A percentile compares a stretch with the other conserved stretches of the same genome.
These are phyloP conservation scores for Mus spretus DNA, from an alignment of 2,797 vertebrate genomes.

Conservation along the genomic window DNA sequence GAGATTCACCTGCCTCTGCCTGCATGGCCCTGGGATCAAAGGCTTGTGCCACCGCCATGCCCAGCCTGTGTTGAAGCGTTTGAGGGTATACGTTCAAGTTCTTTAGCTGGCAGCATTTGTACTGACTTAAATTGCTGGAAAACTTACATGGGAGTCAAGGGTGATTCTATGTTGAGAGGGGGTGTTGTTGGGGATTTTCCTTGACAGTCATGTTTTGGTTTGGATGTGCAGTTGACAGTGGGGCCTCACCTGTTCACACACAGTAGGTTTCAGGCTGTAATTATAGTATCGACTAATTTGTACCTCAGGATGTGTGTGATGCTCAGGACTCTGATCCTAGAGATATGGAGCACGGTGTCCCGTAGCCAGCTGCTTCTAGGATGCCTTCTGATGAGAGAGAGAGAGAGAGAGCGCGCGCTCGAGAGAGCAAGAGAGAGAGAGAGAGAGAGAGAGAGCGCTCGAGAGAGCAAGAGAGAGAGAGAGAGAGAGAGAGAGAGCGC, in stretches of 20 bases:
- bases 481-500: too few species aligned
- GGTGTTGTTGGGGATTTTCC: not conserved
- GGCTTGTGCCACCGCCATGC: not conserved
- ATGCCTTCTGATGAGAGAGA: not conserved
- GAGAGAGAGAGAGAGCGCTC: too few species aligned
- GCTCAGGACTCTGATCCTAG: not conserved
- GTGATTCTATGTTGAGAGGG: not conserved
- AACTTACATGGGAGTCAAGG: slow-evolving; percentile 9
- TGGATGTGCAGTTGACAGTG: not conserved
- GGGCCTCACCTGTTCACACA: not conserved
- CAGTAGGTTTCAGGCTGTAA: not conserved
- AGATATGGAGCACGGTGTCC: not conserved
- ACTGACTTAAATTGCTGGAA: slow-evolving; percentile 17
- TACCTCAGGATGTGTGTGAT: not conserved
- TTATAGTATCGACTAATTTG: slow-evolving; percentile 18
- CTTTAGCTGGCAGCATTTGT: not conserved
- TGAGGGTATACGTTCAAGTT: not conserved
- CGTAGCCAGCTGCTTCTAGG: not conserved
- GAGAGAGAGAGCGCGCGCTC: too few species aligned
- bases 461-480: too few species aligned
- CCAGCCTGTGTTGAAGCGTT: not conserved
- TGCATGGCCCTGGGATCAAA: not conserved
- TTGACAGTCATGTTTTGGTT: slow-evolving; percentile 28
- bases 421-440: too few species aligned
- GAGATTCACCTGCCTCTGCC: not conserved